Base-by-base conservation (phyloP, 2,113 vertebrate genomes). In the Nicator chloris region DNA sequence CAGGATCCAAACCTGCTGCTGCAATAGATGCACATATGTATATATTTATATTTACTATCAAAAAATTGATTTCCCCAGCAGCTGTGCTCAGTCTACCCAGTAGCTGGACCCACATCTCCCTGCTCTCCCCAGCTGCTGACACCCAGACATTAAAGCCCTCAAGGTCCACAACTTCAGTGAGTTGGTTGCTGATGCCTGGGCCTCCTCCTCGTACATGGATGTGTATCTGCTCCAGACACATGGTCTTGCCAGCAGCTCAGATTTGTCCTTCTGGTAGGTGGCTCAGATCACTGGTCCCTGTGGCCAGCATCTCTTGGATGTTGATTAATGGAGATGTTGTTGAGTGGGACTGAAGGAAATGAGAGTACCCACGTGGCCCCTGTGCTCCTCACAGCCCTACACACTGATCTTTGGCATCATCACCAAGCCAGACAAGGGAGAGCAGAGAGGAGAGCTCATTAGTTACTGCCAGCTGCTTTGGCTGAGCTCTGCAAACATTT, bases 121-220 rank as follows among this genome's bases (percentile, higher is more conserved):
- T n/a, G 15, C 23, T 30, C 28, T 78, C 20, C 42, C 19, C 28
- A 40, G 39, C 33, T 85, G 57, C 63, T 80, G 75, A 54, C 21
- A 68, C 7, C 12, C 53, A 71, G 51, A 54, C 31, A 14, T 5
- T 3, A 5, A 39, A 76, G 6, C 7, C 24, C 31, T 11, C 24
- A 14, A 2, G 7, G 6, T 57, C 70, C 44, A 56, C 53, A 51
- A 1, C 26, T 11, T 10, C 18, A 5, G 20, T 6, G 0, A 9
- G 37, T 13, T 56, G 1, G 3, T 64, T 63, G 35, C 33, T 72
- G 44, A 16, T 47, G 10, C 39, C 56, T 69, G 40, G 27, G n/a
- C 8, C 15, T 54, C 7, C 54, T 50, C 30, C 35, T 45, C 13
- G 12, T n/a, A 7, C 6, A 4, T 1, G 8, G 26, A 14, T 0